phyloP scores from a whole-genome alignment of 2,888 invertebrate genomes.

The Drosophila suboccidentalis region DNA sequence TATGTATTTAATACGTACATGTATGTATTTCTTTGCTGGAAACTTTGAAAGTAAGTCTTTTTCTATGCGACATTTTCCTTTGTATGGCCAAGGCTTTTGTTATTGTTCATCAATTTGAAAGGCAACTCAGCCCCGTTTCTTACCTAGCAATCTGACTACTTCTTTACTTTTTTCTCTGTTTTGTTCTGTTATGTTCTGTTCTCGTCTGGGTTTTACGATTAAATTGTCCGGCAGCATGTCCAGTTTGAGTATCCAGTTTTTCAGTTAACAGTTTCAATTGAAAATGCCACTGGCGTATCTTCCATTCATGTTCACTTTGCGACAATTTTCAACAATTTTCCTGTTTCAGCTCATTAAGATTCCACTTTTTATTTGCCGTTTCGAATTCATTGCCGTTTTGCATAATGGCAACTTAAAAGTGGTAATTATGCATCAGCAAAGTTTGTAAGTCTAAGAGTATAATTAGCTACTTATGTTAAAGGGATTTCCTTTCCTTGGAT shows the following conservation, averaged over 20 bases:
- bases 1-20: background rate
- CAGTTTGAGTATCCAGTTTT: constrained; percentile 10
- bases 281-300: constrained; percentile 14
- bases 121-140: constrained; percentile 50
- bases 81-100: constrained; percentile 68
- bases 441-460: background rate
- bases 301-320: constrained; percentile 38
- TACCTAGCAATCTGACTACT: constrained; percentile 8
- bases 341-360: constrained; percentile 62
- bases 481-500: constrained; percentile 1
- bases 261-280: constrained; percentile 21
- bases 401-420: constrained; percentile 42
- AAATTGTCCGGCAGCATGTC: constrained; percentile 21
- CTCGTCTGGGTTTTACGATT: constrained; percentile 28
- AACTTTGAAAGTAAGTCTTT: constrained; percentile 76
- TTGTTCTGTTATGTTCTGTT: constrained; percentile 21
- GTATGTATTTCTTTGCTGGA: constrained; percentile 35
- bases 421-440: constrained; percentile 23
- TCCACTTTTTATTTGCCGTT: constrained; percentile 26
- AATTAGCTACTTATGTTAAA: constrained; percentile 1
- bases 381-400: constrained; percentile 44
- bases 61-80: constrained; percentile 74
- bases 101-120: constrained; percentile 81
- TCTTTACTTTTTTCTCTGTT: constrained; percentile 10
- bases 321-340: constrained; percentile 49